phyloP scores from a whole-genome alignment of 2,113 vertebrate species.

The Pluvialis apricaria region DNA sequence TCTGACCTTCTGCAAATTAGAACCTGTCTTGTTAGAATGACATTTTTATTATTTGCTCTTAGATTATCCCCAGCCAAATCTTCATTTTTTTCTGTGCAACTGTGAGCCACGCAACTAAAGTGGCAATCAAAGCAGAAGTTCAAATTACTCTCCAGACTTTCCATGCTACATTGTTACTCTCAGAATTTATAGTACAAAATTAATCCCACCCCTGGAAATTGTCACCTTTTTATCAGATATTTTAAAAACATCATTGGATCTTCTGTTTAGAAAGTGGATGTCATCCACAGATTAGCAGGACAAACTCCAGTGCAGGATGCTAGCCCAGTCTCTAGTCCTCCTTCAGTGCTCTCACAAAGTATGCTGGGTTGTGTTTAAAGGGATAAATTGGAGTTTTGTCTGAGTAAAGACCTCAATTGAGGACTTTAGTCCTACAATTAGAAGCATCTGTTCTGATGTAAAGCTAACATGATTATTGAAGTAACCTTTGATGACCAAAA shows the following conservation, averaged over 20 bases:
- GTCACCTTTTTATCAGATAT: background rate
- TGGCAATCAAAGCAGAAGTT: background rate
- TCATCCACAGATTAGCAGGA: background rate
- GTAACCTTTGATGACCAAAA: constrained; percentile 34
- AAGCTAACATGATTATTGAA: constrained; percentile 8
- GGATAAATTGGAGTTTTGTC: background rate
- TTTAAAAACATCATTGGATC: background rate
- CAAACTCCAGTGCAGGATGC: background rate
- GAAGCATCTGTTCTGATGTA: background rate
- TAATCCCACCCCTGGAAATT: background rate
- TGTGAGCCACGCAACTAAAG: background rate
- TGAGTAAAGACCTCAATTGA: background rate
- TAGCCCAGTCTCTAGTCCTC: background rate
- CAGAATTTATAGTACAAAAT: background rate
- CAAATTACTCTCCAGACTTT: background rate
- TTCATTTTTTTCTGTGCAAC: background rate
- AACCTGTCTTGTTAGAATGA: background rate
- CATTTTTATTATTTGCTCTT: background rate
- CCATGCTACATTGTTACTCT: background rate
- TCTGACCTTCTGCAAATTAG: background rate
- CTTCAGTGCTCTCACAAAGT: background rate
- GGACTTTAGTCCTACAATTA: background rate
- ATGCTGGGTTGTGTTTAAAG: background rate
- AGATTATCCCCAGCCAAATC: background rate
- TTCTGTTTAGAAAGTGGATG: background rate